Percentiles rank a stretch among this genome's conserved stretches.
Evolutionary conservation across 2,797 vertebrate species (phyloP).

Genomic region (Halcyon smyrnensis): DNA sequence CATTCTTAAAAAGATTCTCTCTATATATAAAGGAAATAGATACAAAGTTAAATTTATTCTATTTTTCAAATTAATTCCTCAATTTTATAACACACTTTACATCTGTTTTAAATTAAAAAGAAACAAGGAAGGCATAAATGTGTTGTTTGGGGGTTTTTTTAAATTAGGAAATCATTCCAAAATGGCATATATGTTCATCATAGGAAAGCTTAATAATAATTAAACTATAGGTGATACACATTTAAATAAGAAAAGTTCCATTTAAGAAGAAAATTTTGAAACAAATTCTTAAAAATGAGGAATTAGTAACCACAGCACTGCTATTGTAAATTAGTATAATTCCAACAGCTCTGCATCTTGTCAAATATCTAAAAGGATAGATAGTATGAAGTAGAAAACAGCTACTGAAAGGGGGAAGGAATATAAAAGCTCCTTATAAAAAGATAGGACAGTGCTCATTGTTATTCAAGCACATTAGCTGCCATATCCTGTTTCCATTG

Average conservation of each 20-base stretch:
- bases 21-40: not conserved
- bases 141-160: not conserved
- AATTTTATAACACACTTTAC: not conserved
- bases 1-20: rapidly evolving
- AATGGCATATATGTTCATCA: not conserved
- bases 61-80: not conserved
- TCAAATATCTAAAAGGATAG: constrained; percentile 28
- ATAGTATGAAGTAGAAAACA: constrained; percentile 20
- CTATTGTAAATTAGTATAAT: not conserved
- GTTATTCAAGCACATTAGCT: constrained; percentile 46
- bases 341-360: not conserved
- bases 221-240: not conserved
- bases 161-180: not conserved
- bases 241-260: not conserved
- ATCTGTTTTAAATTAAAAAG: not conserved
- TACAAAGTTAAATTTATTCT: not conserved
- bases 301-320: not conserved
- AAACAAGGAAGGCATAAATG: not conserved
- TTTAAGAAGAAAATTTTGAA: not conserved
- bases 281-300: not conserved
- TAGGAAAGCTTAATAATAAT: not conserved
- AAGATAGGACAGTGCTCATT: not conserved
- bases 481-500: constrained; percentile 36
- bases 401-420: not conserved
- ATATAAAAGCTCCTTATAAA: constrained; percentile 33